Conservation (phyloP, 1,140 invertebrate genomes). For the Heliconius nattereri region DNA sequence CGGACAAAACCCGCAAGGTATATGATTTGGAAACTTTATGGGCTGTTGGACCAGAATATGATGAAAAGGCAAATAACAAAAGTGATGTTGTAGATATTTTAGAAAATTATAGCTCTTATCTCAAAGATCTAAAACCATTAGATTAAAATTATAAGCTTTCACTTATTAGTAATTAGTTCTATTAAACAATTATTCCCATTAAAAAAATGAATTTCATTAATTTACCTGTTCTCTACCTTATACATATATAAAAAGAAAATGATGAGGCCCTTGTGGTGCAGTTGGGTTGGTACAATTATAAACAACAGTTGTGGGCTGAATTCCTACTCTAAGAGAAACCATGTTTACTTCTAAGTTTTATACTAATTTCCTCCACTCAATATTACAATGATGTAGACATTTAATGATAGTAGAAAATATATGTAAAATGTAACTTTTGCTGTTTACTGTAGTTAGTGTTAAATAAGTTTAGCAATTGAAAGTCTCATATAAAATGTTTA, state of each 20-base stretch:
- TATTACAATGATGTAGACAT: too few relatives aligned
- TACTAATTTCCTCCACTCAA: too few relatives aligned
- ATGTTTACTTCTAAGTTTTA: too few relatives aligned
- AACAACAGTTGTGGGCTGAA: too few relatives aligned
- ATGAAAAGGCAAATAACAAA: slow-evolving; percentile 85
- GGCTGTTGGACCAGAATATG: slow-evolving; percentile 91
- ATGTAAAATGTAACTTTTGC: neutral
- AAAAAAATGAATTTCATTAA: slow-evolving; percentile 1
- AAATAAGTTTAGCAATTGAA: slow-evolving; percentile 58
- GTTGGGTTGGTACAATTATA: too few relatives aligned
- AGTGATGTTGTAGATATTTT: slow-evolving; percentile 82
- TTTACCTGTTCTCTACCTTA: neutral
- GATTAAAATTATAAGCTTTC: slow-evolving; percentile 2
- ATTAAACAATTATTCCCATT: neutral
- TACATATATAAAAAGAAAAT: too few relatives aligned
- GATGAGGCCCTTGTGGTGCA: too few relatives aligned
- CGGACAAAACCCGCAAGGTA: slow-evolving; percentile 83
- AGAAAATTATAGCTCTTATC: slow-evolving; percentile 84
- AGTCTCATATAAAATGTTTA: slow-evolving; percentile 81
- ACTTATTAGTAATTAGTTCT: neutral
- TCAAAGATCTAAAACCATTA: slow-evolving; percentile 83
- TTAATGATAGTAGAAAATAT: too few relatives aligned
- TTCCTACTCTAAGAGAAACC: too few relatives aligned
- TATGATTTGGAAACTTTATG: slow-evolving; percentile 96
- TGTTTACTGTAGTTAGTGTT: neutral